These are phyloP conservation scores for Drosophila antonietae DNA, from an alignment of 2,888 invertebrate genomes.

Conservation along the genomic window DNA sequence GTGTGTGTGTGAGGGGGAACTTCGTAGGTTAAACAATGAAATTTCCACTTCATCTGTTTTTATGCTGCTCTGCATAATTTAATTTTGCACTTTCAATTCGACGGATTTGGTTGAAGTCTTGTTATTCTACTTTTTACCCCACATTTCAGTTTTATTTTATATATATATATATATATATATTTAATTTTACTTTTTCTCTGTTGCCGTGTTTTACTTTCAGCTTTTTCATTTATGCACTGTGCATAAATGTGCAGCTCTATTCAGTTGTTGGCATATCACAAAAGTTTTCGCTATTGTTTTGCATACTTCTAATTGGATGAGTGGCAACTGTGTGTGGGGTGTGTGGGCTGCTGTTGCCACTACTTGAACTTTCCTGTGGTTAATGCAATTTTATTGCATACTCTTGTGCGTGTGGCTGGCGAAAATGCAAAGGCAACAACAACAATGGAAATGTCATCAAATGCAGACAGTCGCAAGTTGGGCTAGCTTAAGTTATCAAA, in stretches of 20 bases:
- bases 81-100: conserved; percentile 74
- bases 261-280: conserved; percentile 17
- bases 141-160: background rate
- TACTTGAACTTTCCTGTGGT: conserved; percentile 48
- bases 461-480: conserved; percentile 41
- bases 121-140: conserved; percentile 20
- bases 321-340: background rate
- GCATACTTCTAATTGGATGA: conserved; percentile 31
- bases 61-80: conserved; percentile 80
- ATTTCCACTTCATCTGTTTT: conserved; percentile 80
- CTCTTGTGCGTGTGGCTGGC: conserved; percentile 38
- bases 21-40: conserved; percentile 76
- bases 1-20: background rate
- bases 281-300: conserved; percentile 32
- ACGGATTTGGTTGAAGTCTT: conserved; percentile 45
- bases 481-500: background rate
- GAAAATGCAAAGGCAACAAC: conserved; percentile 25
- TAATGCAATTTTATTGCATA: conserved; percentile 77
- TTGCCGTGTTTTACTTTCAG: conserved; percentile 14
- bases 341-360: conserved; percentile 11
- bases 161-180: background rate
- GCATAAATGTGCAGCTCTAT: conserved; percentile 10
- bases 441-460: conserved; percentile 29
- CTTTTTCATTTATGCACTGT: conserved; percentile 15
- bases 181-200: conserved; percentile 15